A percentile compares a stretch with the other conserved stretches of the same genome.
Conservation (phyloP, 2,797 vertebrate species). For the Pristis pectinata region DNA sequence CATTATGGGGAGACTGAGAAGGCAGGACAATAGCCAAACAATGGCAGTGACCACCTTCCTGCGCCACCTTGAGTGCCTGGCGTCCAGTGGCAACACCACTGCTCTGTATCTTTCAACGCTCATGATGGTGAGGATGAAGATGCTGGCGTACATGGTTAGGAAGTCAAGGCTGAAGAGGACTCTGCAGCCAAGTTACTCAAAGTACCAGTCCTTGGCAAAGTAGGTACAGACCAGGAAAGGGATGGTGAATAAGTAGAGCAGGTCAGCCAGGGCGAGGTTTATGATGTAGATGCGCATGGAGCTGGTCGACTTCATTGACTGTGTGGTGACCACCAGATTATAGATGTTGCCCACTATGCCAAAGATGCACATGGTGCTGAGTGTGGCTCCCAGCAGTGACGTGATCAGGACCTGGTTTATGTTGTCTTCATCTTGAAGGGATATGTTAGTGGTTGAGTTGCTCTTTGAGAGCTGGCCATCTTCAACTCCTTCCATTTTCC, state of each 20-base stretch:
- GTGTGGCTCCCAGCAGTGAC: neutral
- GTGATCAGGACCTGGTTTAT: neutral
- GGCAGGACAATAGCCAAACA: slow-evolving; percentile 57
- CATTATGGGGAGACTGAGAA: slow-evolving; percentile 56
- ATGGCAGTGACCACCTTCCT: slow-evolving; percentile 47
- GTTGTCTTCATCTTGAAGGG: neutral
- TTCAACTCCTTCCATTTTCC: neutral
- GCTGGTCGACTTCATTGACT: neutral
- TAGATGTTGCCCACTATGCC: neutral
- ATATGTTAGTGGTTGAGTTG: neutral
- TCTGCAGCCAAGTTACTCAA: slow-evolving; percentile 71
- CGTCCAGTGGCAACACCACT: slow-evolving; percentile 60
- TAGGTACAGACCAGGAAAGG: slow-evolving; percentile 82
- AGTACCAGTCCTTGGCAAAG: slow-evolving; percentile 71
- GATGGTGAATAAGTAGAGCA: slow-evolving; percentile 79
- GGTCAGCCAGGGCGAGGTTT: slow-evolving; percentile 55
- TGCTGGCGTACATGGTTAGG: slow-evolving; percentile 78
- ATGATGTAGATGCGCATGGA: neutral
- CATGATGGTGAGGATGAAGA: slow-evolving; percentile 72
- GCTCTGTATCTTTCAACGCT: slow-evolving; percentile 76
- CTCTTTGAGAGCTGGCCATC: neutral
- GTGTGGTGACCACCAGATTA: neutral
- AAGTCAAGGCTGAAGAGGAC: slow-evolving; percentile 77
- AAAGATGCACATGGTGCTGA: neutral
- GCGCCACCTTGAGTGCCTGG: slow-evolving; percentile 49